Percentiles rank a stretch among this genome's conserved stretches.
phyloP scores from a whole-genome alignment of 1,140 invertebrate genomes.

The Doryteuthis pealeii region DNA sequence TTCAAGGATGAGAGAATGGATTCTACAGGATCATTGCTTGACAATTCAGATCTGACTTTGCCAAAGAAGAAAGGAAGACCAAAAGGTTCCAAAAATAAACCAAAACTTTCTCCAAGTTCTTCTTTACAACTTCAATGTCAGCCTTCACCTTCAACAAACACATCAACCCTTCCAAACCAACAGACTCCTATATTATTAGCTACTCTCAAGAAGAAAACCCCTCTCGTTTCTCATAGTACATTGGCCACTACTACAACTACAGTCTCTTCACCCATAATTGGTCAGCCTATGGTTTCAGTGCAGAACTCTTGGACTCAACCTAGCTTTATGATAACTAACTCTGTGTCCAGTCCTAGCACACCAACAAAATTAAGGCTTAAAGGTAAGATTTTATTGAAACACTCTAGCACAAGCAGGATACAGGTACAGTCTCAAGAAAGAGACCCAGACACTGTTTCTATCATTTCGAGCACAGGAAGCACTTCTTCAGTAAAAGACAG shows the following conservation, averaged over 20 bases:
- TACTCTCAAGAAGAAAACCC: not conserved
- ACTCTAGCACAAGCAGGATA: constrained; percentile 48
- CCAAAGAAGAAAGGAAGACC: constrained; percentile 44
- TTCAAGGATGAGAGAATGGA: not conserved
- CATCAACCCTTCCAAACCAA: not conserved
- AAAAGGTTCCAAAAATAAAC: constrained; percentile 47
- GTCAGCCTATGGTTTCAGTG: constrained; percentile 33
- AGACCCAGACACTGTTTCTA: not conserved
- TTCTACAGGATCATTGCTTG: not conserved
- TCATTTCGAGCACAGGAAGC: not conserved
- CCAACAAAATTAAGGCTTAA: constrained; percentile 4
- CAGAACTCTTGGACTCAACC: constrained; percentile 10
- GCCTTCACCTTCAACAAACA: not conserved
- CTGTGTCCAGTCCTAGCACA: constrained; percentile 15
- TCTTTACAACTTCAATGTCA: too few species aligned
- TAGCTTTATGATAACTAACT: constrained; percentile 15
- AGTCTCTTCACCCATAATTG: constrained; percentile 24
- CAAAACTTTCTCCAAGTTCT: constrained; percentile 25
- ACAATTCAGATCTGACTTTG: not conserved
- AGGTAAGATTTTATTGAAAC: constrained; percentile 41
- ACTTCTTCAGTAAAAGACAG: not conserved
- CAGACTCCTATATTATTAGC: not conserved
- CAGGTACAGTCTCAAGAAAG: not conserved
- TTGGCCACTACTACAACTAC: constrained; percentile 4
- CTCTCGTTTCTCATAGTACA: constrained; percentile 3